A percentile compares a stretch with the other conserved stretches of the same genome.
These are phyloP conservation scores for Drosophila dunni DNA, from an alignment of 1,140 invertebrate species.

Conservation along the genomic window DNA sequence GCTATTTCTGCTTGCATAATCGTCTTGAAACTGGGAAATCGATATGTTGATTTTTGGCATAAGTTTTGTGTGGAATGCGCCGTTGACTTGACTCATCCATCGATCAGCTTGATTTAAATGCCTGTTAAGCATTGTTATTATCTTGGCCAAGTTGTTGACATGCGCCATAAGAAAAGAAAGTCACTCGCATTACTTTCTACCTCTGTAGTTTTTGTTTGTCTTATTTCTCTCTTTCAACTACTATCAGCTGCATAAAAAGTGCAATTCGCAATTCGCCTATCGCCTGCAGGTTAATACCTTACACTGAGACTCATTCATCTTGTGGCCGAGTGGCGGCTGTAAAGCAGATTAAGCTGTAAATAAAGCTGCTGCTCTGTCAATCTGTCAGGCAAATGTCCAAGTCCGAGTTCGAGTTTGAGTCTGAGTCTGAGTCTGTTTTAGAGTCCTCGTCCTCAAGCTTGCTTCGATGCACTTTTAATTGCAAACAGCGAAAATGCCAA, in stretches of 20 bases:
- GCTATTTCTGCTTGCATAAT: slow-evolving; percentile 53
- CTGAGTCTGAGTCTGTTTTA: background rate
- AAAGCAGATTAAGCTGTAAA: slow-evolving; percentile 74
- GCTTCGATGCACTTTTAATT: slow-evolving; percentile 63
- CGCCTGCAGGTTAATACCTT: slow-evolving; percentile 48
- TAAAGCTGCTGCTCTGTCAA: slow-evolving; percentile 68
- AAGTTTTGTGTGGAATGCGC: slow-evolving; percentile 38
- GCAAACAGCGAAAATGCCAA: slow-evolving; percentile 48
- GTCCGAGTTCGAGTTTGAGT: slow-evolving; percentile 8
- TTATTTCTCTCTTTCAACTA: slow-evolving; percentile 14
- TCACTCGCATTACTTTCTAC: slow-evolving; percentile 64
- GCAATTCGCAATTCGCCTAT: slow-evolving; percentile 44
- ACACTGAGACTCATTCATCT: slow-evolving; percentile 64
- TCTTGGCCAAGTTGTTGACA: slow-evolving; percentile 37
- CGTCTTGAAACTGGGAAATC: slow-evolving; percentile 69
- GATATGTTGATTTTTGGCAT: slow-evolving; percentile 63
- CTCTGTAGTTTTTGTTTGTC: background rate
- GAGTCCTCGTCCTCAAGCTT: slow-evolving; percentile 8
- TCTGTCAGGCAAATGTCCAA: slow-evolving; percentile 56
- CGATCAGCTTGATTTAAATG: slow-evolving; percentile 23
- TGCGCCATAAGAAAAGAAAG: slow-evolving; percentile 59
- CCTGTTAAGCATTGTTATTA: slow-evolving; percentile 18
- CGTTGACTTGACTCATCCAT: background rate
- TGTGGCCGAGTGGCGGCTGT: slow-evolving; percentile 35
- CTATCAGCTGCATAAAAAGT: slow-evolving; percentile 36